These are phyloP conservation scores for Drosophila nigrodunni DNA, from an alignment of 1,140 invertebrate genomes.

Conservation along the genomic window DNA sequence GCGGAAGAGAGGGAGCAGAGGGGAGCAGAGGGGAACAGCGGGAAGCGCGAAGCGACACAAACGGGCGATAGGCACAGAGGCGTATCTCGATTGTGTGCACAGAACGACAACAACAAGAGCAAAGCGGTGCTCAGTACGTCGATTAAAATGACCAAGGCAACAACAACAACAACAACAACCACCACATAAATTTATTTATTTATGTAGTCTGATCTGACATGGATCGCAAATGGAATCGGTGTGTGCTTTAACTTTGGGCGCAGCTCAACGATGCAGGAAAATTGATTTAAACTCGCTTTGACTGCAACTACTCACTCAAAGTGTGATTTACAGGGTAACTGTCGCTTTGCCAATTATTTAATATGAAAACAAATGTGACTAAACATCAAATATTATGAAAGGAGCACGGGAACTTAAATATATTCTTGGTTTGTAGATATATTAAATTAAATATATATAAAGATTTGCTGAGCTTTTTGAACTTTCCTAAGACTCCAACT, in stretches of 20 bases:
- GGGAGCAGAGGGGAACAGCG: background rate
- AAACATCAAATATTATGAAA: too few relatives aligned
- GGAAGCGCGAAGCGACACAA: background rate
- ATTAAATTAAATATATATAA: too few relatives aligned
- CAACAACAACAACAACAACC: conserved; percentile 10
- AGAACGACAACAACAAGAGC: conserved; percentile 2
- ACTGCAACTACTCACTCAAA: too few relatives aligned
- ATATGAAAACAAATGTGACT: too few relatives aligned
- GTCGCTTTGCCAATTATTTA: too few relatives aligned
- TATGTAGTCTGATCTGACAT: conserved; percentile 1
- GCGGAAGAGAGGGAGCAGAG: background rate
- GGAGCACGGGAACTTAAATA: too few relatives aligned
- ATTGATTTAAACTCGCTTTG: background rate
- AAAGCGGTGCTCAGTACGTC: background rate
- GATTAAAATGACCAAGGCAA: conserved; percentile 19
- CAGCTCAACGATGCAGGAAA: conserved; percentile 11
- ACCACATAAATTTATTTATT: conserved; percentile 2
- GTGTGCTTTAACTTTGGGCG: background rate
- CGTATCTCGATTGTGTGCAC: conserved; percentile 34
- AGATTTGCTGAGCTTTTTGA: too few relatives aligned
- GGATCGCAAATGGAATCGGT: background rate
- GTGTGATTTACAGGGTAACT: too few relatives aligned
- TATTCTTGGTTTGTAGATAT: too few relatives aligned
- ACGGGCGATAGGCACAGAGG: conserved; percentile 4
- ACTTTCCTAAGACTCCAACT: too few relatives aligned